These are phyloP conservation scores for Caenorhabditis inopinata DNA, from an alignment of 1,140 invertebrate genomes.

Conservation along the genomic window DNA sequence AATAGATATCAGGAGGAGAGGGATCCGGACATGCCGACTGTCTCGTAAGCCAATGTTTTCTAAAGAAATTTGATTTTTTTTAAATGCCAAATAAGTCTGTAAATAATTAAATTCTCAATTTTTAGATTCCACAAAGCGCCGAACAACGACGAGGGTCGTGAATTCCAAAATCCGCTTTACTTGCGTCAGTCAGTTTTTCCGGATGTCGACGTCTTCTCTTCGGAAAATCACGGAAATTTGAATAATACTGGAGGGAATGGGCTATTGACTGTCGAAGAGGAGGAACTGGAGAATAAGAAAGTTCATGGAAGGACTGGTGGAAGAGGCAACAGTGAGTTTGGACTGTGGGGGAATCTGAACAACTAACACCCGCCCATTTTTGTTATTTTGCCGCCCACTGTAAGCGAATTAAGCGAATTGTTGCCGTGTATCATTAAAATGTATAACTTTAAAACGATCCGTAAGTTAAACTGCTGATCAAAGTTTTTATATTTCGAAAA, in stretches of 20 bases:
- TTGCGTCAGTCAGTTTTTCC: neutral
- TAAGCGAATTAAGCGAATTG: too few species aligned
- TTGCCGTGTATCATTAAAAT: too few species aligned
- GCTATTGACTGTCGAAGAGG: conserved; percentile 20
- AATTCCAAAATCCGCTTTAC: conserved; percentile 55
- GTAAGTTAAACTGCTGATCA: too few species aligned
- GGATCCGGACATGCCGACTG: conserved; percentile 56
- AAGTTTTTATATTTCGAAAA: too few species aligned
- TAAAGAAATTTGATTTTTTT: too few species aligned
- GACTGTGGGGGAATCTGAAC: too few species aligned
- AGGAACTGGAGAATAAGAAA: conserved; percentile 42
- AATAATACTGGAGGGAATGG: neutral
- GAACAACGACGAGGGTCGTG: conserved; percentile 45
- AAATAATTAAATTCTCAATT: too few species aligned
- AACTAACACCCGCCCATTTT: too few species aligned
- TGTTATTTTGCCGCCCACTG: too few species aligned
- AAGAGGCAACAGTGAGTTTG: conserved; percentile 11
- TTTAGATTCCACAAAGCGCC: conserved; percentile 34
- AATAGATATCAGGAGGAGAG: conserved; percentile 59
- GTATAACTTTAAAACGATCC: too few species aligned
- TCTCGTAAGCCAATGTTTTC: conserved; percentile 43
- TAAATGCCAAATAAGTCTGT: too few species aligned
- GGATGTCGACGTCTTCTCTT: neutral
- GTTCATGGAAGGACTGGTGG: conserved; percentile 20
- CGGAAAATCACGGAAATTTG: neutral